Conservation (phyloP, 2,113 vertebrate species). For the Tupaia chinensis region DNA sequence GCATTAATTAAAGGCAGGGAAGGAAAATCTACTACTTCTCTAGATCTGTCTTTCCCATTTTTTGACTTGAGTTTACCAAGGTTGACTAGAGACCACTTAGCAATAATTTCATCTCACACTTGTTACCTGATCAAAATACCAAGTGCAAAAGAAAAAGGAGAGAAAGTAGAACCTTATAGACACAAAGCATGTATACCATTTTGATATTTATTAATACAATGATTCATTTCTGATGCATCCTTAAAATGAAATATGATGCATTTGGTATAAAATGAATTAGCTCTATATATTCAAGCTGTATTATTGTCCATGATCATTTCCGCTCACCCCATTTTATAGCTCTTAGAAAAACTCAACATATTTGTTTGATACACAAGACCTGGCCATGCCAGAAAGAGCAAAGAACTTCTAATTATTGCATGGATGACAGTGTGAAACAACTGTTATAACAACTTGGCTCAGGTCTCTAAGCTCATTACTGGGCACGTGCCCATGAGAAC, state of each 20-base stretch:
- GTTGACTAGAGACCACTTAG: neutral
- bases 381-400: neutral
- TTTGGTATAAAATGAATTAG: neutral
- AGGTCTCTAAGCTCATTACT: constrained; percentile 67
- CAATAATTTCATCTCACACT: neutral
- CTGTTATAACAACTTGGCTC: constrained; percentile 27
- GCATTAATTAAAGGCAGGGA: neutral
- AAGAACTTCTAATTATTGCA: constrained; percentile 43
- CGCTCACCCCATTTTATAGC: neutral
- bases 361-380: neutral
- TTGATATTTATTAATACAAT: neutral
- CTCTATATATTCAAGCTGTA: neutral
- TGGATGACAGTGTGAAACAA: constrained; percentile 17
- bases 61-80: neutral
- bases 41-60: neutral
- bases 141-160: neutral
- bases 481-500: constrained; percentile 22
- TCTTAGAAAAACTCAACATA: neutral
- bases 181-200: neutral
- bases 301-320: neutral
- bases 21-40: neutral
- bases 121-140: neutral
- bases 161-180: neutral
- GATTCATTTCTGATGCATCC: neutral
- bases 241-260: neutral